Evolutionary conservation across 2,797 vertebrate species (phyloP), one percentile per base, ranked within the genome.

Genomic region (Sebastes paucispinis): DNA sequence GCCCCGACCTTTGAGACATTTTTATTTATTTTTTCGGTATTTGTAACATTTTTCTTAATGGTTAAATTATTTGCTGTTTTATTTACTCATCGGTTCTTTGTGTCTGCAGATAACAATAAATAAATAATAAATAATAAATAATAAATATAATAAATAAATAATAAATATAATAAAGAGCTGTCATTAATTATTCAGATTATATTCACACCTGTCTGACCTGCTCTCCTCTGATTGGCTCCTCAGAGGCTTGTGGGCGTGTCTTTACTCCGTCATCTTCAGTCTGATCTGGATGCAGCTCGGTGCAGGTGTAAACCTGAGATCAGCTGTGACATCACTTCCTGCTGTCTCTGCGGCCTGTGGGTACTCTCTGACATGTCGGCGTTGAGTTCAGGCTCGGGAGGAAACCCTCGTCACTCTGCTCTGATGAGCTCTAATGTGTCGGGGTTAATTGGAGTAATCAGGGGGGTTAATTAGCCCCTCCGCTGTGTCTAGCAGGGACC

Each of bases 401-500:
- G 76, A 79, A 75, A 88, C 70, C 13, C 13, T 88, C 65, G 34
- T 83, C 85, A 75, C 79, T 72, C 81, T 83, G 70, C 86, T 90
- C 80, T 89, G 92, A 94, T 92, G 89, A 91, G 93, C 87, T 86
- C 89, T 94, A 96, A 96, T 92, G 95, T 94, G 93, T 94, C 84
- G 84, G 91, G 93, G 94, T 95, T 96, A 96, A 96, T 96, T 96
- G 94, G 91, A 83, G 90, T 93, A 95, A 97, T 96, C 94, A 94
- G 89, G 88, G 96, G 96, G 95, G 96, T 96, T 97, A 96, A 96
- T 93, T 94, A 96, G 90, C 88, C 86, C 86, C 79, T 85, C 64
- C 69, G 22, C 67, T 88, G 91, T 63, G 91, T 91, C 88, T 89
- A 76, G 79, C 88, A 83, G 85, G 11, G 91, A 84, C 55, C 73